These are phyloP conservation scores for Dermatemys mawii DNA, from an alignment of 2,113 vertebrate genomes.

Conservation along the genomic window DNA sequence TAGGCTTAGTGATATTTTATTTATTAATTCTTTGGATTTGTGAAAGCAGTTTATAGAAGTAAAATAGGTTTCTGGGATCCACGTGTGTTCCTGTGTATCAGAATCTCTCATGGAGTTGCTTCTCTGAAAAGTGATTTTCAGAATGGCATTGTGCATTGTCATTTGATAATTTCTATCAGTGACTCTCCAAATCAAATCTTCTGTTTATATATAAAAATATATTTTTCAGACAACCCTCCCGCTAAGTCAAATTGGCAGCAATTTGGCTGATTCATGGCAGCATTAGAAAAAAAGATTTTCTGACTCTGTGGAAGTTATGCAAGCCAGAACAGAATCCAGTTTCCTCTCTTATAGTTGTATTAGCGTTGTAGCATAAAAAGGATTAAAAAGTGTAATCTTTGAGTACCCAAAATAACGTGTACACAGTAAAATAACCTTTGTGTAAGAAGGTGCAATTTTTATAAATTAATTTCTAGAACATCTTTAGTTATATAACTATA, in stretches of 20 bases:
- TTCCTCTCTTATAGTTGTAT: background rate
- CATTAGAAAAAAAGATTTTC: background rate
- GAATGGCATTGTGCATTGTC: background rate
- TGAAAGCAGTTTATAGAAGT: background rate
- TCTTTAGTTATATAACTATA: background rate
- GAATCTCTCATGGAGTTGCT: background rate
- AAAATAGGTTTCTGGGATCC: background rate
- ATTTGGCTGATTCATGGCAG: background rate
- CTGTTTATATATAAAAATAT: background rate
- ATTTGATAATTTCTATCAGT: background rate
- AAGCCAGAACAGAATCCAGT: background rate
- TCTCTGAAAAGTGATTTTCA: background rate
- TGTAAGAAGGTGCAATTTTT: background rate
- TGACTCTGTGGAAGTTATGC: background rate
- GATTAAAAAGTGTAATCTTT: background rate
- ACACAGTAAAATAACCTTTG: background rate
- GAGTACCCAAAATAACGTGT: background rate
- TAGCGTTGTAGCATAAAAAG: background rate
- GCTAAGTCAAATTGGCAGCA: background rate
- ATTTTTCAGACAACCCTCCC: background rate
- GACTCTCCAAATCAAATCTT: background rate
- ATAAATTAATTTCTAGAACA: background rate
- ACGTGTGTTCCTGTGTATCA: background rate
- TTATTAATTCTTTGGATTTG: background rate
- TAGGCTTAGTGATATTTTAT: background rate